Percentiles rank a stretch among this genome's conserved stretches.
These are phyloP conservation scores for Drosophila leontia DNA, from an alignment of 1,140 invertebrate genomes.

Conservation along the genomic window DNA sequence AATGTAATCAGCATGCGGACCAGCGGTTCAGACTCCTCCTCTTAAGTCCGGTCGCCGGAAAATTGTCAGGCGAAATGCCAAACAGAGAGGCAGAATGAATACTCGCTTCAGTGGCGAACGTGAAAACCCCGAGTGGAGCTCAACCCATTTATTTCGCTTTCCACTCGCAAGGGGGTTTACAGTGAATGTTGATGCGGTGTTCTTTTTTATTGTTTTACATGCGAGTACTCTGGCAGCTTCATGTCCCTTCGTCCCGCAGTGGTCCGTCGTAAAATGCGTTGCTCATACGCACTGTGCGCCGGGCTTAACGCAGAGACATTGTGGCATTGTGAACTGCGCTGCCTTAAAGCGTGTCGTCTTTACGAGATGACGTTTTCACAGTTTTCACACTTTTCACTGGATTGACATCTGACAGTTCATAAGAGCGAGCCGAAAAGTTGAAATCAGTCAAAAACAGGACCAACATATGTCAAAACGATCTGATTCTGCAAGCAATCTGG, in stretches of 20 bases:
- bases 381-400: conserved; percentile 36
- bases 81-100: conserved; percentile 42
- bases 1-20: conserved; percentile 62
- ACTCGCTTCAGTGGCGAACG: conserved; percentile 35
- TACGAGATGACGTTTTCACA: conserved; percentile 52
- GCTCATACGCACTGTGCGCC: conserved; percentile 59
- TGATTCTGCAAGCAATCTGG: background rate
- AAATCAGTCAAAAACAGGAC: conserved; percentile 2
- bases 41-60: conserved; percentile 28
- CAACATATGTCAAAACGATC: conserved; percentile 13
- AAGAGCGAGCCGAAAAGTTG: conserved; percentile 16
- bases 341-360: conserved; percentile 45
- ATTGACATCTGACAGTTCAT: conserved; percentile 33
- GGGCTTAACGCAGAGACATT: conserved; percentile 46
- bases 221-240: conserved; percentile 28
- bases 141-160: conserved; percentile 28
- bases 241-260: background rate
- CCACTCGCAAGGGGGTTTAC: conserved; percentile 24
- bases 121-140: conserved; percentile 54
- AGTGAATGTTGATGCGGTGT: conserved; percentile 26
- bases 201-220: conserved; percentile 43
- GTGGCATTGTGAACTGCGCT: conserved; percentile 16
- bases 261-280: conserved; percentile 43
- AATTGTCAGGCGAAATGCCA: conserved; percentile 59
- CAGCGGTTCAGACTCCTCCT: conserved; percentile 15